Evolutionary conservation across 2,888 invertebrate species (phyloP).

Genomic region (Zelleria hepariella): DNA sequence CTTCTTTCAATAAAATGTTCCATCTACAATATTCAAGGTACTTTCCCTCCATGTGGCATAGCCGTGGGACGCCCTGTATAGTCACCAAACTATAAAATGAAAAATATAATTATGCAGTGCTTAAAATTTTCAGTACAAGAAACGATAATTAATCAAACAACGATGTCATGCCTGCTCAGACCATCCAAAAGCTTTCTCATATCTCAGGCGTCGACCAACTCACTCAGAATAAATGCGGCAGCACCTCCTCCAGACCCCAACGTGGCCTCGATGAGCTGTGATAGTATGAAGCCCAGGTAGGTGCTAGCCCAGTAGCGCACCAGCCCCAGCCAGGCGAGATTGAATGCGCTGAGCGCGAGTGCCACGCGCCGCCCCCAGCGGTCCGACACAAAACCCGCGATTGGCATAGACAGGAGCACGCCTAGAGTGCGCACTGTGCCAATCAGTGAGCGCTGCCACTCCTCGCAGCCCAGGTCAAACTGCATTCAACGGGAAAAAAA

Average conservation of each 20-base stretch:
- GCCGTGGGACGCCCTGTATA: no score
- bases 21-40: no score
- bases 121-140: no score
- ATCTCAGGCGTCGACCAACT: no score
- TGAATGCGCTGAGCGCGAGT: conserved; percentile 55
- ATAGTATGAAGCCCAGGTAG: conserved; percentile 64
- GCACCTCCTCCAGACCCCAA: conserved; percentile 68
- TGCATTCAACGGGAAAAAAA: conserved; percentile 33
- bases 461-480: conserved; percentile 76
- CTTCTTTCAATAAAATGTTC: no score
- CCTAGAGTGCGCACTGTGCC: conserved; percentile 81
- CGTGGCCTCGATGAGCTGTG: conserved; percentile 67
- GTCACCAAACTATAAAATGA: no score
- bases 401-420: conserved; percentile 76
- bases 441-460: conserved; percentile 79
- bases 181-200: no score
- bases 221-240: conserved; percentile 58
- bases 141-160: no score
- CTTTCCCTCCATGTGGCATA: no score
- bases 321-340: conserved; percentile 57
- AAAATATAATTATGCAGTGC: no score
- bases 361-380: conserved; percentile 68
- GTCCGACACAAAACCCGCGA: conserved; percentile 79
- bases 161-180: no score
- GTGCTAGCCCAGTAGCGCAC: conserved; percentile 68